Evolutionary conservation across 2,888 invertebrate genomes (phyloP).

Genomic region (Troglohyphantes excavatus): DNA sequence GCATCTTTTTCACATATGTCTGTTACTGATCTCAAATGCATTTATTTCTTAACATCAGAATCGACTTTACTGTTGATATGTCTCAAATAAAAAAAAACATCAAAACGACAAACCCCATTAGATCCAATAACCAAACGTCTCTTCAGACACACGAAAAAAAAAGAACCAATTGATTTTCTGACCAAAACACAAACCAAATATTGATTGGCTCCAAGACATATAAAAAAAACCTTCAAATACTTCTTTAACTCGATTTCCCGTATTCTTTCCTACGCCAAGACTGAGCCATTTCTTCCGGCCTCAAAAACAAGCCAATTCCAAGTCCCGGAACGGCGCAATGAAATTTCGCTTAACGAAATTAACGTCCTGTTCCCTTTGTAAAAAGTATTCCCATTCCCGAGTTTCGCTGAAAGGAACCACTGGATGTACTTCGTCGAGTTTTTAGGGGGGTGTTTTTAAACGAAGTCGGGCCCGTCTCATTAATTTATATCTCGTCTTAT

Average conservation of each 20-base stretch:
- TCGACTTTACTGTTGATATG: too few relatives aligned
- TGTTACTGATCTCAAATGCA: too few relatives aligned
- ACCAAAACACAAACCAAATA: constrained; percentile 9
- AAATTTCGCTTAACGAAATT: constrained; percentile 57
- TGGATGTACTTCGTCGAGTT: background rate
- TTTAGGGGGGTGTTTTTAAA: background rate
- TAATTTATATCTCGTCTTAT: constrained; percentile 40
- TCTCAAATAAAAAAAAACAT: too few relatives aligned
- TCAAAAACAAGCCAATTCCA: constrained; percentile 44
- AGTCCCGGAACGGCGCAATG: constrained; percentile 46
- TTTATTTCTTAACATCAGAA: too few relatives aligned
- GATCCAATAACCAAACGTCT: too few relatives aligned
- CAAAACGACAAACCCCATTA: too few relatives aligned
- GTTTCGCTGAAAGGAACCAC: constrained; percentile 3
- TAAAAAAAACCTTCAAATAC: background rate
- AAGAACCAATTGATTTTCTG: constrained; percentile 8
- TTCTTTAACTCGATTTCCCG: constrained; percentile 20
- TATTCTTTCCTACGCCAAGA: constrained; percentile 3
- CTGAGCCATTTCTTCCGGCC: background rate
- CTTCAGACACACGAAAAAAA: too few relatives aligned
- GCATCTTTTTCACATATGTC: too few relatives aligned
- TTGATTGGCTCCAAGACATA: constrained; percentile 30
- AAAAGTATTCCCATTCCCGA: background rate
- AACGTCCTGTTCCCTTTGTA: constrained; percentile 32
- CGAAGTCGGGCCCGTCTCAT: background rate